phyloP scores from a whole-genome alignment of 2,888 invertebrate species.

The Pardosa pseudoannulata region DNA sequence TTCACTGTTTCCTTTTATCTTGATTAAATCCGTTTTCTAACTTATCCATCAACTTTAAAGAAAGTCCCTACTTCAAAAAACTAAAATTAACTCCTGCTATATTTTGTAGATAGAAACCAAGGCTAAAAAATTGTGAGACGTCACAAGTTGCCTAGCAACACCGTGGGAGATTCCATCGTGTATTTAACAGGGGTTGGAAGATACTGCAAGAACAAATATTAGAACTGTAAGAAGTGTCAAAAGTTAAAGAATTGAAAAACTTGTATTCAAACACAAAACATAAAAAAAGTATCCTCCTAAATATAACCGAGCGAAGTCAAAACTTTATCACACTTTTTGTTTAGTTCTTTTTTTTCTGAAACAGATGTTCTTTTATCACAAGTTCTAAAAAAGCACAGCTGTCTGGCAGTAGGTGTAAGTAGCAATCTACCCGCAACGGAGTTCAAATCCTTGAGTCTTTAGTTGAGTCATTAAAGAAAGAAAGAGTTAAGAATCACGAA shows the following conservation, averaged over 20 bases:
- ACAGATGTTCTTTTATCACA: conserved; percentile 12
- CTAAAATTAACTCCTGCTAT: no score
- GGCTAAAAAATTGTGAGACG: no score
- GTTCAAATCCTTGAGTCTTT: neutral
- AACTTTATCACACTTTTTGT: neutral
- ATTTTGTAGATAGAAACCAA: no score
- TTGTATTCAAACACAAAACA: neutral
- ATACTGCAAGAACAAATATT: neutral
- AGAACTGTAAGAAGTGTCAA: neutral
- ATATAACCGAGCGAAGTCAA: neutral
- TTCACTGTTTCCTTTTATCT: no score
- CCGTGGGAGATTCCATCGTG: no score
- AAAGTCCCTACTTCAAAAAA: no score
- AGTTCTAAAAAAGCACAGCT: conserved; percentile 15
- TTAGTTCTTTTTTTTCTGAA: neutral
- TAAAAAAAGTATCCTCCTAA: neutral
- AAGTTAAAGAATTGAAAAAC: neutral
- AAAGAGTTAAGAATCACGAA: neutral
- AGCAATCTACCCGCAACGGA: neutral
- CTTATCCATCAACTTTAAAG: no score
- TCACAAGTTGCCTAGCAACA: no score
- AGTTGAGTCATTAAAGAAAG: neutral
- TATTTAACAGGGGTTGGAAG: no score
- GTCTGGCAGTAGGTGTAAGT: neutral
- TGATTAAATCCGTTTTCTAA: no score